A percentile compares a stretch with the other conserved stretches of the same genome.
phyloP scores from a whole-genome alignment of 2,113 vertebrate species.

The Xenopus laevis region DNA sequence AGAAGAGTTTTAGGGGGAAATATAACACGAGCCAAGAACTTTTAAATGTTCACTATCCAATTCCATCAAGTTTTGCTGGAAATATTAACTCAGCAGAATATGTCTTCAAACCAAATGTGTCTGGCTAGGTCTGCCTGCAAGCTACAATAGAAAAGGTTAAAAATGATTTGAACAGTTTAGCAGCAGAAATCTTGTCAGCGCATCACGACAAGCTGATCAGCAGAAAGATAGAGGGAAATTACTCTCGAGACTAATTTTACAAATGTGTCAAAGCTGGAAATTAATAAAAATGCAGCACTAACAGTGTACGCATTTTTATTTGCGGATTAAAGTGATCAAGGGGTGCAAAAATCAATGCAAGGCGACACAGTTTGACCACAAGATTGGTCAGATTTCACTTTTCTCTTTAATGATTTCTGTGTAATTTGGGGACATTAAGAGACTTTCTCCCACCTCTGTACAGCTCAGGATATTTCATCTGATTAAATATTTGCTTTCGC shows the following conservation, averaged over 20 bases:
- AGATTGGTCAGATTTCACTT: neutral
- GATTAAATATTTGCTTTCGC: slow-evolving; percentile 61
- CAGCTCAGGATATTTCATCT: slow-evolving; percentile 61
- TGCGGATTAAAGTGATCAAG: too few relatives aligned
- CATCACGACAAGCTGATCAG: neutral
- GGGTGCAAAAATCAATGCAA: too few relatives aligned
- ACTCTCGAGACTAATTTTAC: neutral
- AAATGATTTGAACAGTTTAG: neutral
- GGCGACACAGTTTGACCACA: too few relatives aligned
- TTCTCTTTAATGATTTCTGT: neutral
- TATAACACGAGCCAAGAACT: too few relatives aligned
- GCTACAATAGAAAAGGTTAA: too few relatives aligned
- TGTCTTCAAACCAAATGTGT: too few relatives aligned
- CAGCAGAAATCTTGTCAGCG: neutral
- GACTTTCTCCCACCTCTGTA: slow-evolving; percentile 57
- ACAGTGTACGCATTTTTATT: neutral
- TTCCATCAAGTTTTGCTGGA: too few relatives aligned
- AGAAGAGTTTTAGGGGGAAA: too few relatives aligned
- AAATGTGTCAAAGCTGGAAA: neutral
- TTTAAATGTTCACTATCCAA: too few relatives aligned
- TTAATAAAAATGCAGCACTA: neutral
- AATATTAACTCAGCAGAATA: too few relatives aligned
- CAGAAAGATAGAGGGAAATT: neutral
- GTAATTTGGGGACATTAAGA: neutral
- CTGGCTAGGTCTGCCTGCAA: too few relatives aligned